Conservation (phyloP, 2,113 vertebrate species). For the Eurypyga helias region DNA sequence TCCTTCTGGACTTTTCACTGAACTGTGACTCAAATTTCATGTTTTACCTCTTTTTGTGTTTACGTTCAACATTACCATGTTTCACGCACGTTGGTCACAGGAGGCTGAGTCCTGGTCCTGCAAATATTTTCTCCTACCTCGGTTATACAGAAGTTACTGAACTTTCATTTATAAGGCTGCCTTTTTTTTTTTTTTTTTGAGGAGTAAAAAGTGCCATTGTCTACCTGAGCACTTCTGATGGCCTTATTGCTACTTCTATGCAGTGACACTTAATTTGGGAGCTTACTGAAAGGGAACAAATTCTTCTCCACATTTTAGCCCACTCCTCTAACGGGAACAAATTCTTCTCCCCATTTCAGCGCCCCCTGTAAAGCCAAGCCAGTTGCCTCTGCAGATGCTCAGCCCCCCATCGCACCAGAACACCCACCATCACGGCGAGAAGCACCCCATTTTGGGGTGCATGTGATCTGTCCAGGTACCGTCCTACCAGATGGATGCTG, state of each 20-base stretch:
- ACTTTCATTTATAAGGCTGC: neutral
- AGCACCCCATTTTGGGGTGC: neutral
- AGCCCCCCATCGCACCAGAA: neutral
- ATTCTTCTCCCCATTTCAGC: too few relatives aligned
- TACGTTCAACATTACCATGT: neutral
- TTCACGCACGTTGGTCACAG: neutral
- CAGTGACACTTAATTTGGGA: neutral
- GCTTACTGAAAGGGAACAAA: neutral
- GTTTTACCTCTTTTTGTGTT: constrained; percentile 13
- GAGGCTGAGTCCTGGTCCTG: neutral
- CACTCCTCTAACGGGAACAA: neutral
- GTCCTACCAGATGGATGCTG: fast-evolving
- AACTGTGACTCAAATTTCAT: constrained; percentile 22
- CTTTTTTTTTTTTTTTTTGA: neutral
- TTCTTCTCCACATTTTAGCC: neutral
- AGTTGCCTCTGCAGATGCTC: neutral
- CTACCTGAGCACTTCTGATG: neutral
- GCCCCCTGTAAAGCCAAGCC: neutral
- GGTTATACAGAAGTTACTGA: neutral
- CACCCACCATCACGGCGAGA: neutral
- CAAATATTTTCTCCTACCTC: constrained; percentile 4
- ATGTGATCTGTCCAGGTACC: neutral
- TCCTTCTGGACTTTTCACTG: neutral
- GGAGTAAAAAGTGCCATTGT: neutral
- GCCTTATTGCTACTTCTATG: neutral